Evolutionary conservation across 2,797 vertebrate genomes (phyloP), one percentile per base, ranked within the genome.

Genomic region (Gobio occitaniae): DNA sequence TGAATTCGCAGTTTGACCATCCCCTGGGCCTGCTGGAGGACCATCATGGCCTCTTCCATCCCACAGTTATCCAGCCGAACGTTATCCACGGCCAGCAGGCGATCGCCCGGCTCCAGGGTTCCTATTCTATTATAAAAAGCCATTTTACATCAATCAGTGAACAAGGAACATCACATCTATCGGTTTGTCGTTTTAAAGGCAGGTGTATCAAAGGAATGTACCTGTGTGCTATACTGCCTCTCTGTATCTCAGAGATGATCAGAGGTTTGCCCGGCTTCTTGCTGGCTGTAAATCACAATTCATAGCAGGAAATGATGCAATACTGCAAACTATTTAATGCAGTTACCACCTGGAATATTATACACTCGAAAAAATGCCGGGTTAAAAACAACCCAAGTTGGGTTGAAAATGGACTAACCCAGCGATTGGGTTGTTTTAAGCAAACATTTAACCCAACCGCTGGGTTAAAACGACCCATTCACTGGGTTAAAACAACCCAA

Each of bases 201-300:
- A 59, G 36, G 25, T 66, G 19, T 13, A 29, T 65, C 21, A 44
- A 41, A 52, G 50, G 0, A 13, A 71, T 95, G 87, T 92, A 99
- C 98, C 98, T 97, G 93, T 99, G 98, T 0, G 98, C 98, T 81
- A 98, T 97, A 0, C 98, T 99, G 89, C 97, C 98, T 90, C 97
- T 98, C 91, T 95, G 97, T 93, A 99, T 98, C 92, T 99, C 97
- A 0, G 98, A 99, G 94, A 99, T 99, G 94, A 99, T 97, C 90
- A 99, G 95, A 63, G 98, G 97, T 66, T 97, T 97, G 15, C 96
- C 97, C 15, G 96, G 94, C 92, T 97, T 99, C 91, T 98, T 97
- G 93, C 97, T 98, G 50, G 97, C 97, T 93, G 96, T 91, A 77
- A 75, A 70, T 87, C 81, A 89, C 65, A 83, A 79, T 25, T 54